Conservation (phyloP, 1,140 invertebrate species). For the Oncopeltus fasciatus region DNA sequence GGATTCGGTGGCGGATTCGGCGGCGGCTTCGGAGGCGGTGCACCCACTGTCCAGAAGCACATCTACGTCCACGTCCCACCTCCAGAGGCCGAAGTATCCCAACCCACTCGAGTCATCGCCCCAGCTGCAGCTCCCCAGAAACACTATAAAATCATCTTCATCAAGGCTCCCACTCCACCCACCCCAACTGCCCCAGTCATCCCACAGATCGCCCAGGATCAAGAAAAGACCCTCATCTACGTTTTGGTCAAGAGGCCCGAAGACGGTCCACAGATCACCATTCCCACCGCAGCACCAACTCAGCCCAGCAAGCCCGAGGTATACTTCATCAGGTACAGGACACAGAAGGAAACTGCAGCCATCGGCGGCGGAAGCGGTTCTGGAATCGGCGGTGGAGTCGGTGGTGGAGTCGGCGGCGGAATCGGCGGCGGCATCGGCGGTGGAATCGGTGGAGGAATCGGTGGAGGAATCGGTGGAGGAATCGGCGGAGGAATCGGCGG, state of each 20-base stretch:
- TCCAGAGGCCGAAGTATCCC: conserved; percentile 45
- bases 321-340: conserved; percentile 77
- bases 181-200: conserved; percentile 55
- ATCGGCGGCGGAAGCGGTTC: conserved; percentile 27
- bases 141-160: conserved; percentile 80
- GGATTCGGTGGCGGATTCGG: conserved; percentile 29
- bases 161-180: conserved; percentile 68
- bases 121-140: conserved; percentile 51
- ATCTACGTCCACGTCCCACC: conserved; percentile 69
- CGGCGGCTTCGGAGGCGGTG: conserved; percentile 28
- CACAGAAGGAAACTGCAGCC: conserved; percentile 41
- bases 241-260: conserved; percentile 74
- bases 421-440: conserved; percentile 25
- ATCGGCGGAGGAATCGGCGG: conserved; percentile 27
- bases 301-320: conserved; percentile 73
- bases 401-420: conserved; percentile 31
- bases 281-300: conserved; percentile 57
- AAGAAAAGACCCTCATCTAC: conserved; percentile 80
- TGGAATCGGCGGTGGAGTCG: conserved; percentile 27
- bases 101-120: conserved; percentile 40
- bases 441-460: conserved; percentile 28
- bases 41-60: conserved; percentile 52
- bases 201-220: conserved; percentile 55
- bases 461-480: conserved; percentile 28
- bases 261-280: conserved; percentile 56